Evolutionary conservation across 1,140 invertebrate genomes (phyloP).

Genomic region (Bombus difficillimus): DNA sequence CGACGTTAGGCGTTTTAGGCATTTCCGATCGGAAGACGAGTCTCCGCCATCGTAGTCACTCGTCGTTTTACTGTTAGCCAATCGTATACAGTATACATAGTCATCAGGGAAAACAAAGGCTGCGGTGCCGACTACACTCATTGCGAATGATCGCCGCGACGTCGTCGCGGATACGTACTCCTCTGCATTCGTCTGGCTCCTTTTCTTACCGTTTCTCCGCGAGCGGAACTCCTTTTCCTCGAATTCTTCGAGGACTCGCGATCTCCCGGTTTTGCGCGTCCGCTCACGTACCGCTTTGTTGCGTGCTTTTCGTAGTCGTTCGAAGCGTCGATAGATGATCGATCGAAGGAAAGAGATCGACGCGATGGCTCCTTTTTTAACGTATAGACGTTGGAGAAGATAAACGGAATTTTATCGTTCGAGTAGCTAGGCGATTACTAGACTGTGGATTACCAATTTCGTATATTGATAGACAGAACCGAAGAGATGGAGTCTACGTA

Average conservation of each 20-base stretch:
- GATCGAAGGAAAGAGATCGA: not conserved
- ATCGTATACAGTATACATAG: not conserved
- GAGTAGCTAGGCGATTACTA: too few species aligned
- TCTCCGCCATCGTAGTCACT: not conserved
- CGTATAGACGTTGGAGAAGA: accelerated
- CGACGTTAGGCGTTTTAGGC: conserved; percentile 57
- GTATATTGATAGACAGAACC: too few species aligned
- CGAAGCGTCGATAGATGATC: not conserved
- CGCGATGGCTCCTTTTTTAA: not conserved
- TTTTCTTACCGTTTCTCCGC: conserved; percentile 30
- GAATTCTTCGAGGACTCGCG: not conserved
- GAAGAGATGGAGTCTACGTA: too few species aligned
- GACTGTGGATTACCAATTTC: too few species aligned
- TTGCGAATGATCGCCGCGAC: conserved; percentile 51
- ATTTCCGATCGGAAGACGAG: conserved; percentile 70
- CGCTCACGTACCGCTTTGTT: not conserved
- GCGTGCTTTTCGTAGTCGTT: not conserved
- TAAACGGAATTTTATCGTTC: too few species aligned
- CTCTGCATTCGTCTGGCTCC: conserved; percentile 40
- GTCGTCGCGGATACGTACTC: conserved; percentile 40
- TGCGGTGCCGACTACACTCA: not conserved
- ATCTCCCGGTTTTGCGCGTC: not conserved
- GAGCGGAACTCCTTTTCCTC: conserved; percentile 8
- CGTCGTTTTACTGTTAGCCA: conserved; percentile 63
- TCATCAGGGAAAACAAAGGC: conserved; percentile 42